Evolutionary conservation across 2,888 invertebrate species (phyloP).

Genomic region (Drosophila vallismaia): DNA sequence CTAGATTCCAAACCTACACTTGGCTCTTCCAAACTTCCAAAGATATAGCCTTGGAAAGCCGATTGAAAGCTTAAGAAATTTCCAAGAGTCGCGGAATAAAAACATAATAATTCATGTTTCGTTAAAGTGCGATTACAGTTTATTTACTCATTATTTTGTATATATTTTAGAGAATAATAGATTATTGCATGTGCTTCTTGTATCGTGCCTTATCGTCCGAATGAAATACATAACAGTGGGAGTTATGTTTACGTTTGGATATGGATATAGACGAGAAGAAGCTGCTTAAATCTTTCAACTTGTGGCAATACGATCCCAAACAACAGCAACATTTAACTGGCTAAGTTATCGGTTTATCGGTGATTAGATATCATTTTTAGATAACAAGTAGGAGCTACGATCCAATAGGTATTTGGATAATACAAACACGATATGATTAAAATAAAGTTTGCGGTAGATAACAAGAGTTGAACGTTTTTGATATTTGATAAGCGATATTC

Average conservation of each 20-base stretch:
- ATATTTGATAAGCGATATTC: slow-evolving; percentile 1
- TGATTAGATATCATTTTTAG: slow-evolving; percentile 15
- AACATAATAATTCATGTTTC: too few species aligned
- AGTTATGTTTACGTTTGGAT: slow-evolving; percentile 14
- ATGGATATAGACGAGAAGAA: slow-evolving; percentile 37
- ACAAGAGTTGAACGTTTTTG: not conserved
- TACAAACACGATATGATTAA: slow-evolving; percentile 6
- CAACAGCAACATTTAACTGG: slow-evolving; percentile 77
- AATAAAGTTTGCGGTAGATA: slow-evolving; percentile 2
- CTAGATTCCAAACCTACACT: too few species aligned
- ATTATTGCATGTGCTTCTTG: slow-evolving; percentile 72
- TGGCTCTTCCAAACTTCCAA: too few species aligned
- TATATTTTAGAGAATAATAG: not conserved
- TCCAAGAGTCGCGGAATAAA: too few species aligned
- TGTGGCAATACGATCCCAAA: slow-evolving; percentile 77
- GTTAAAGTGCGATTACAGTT: too few species aligned
- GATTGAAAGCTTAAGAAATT: too few species aligned
- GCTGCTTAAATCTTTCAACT: slow-evolving; percentile 46
- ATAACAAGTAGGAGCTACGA: slow-evolving; percentile 10
- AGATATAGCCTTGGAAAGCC: too few species aligned
- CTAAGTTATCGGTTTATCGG: slow-evolving; percentile 31
- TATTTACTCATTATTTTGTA: too few species aligned
- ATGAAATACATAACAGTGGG: slow-evolving; percentile 12
- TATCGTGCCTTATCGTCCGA: slow-evolving; percentile 52
- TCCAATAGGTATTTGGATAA: slow-evolving; percentile 3